Evolutionary conservation across 1,140 invertebrate genomes (phyloP).

Genomic region (Musca domestica): DNA sequence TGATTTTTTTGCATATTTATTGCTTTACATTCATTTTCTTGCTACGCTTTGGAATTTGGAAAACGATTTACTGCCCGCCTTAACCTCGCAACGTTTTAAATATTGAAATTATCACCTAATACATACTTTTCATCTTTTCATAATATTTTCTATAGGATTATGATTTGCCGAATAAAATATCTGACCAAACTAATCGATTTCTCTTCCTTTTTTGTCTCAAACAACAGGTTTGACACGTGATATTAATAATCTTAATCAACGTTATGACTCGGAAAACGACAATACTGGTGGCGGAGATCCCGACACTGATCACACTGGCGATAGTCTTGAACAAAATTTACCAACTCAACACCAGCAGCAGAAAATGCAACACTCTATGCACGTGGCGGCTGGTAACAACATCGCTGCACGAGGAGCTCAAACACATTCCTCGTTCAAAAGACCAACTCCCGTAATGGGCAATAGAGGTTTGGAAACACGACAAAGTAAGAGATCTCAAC

Average conservation of each 20-base stretch:
- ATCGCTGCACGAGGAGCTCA: conserved; percentile 41
- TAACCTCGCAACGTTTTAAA: background rate
- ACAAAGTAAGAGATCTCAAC: conserved; percentile 62
- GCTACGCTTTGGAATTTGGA: conserved; percentile 21
- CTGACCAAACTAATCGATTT: background rate
- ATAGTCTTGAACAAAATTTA: conserved; percentile 40
- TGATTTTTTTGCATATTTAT: background rate
- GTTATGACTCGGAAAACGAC: conserved; percentile 61
- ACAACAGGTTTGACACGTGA: conserved; percentile 44
- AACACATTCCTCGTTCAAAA: conserved; percentile 58
- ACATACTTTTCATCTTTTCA: conserved; percentile 26
- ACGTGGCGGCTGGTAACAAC: conserved; percentile 35
- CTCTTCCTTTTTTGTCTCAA: background rate
- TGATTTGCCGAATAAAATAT: background rate
- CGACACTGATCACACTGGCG: conserved; percentile 60
- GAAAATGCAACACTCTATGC: conserved; percentile 51
- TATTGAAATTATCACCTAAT: conserved; percentile 34
- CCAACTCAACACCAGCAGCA: conserved; percentile 27
- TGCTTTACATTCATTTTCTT: conserved; percentile 14
- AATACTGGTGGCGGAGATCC: conserved; percentile 61
- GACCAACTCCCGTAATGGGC: conserved; percentile 58
- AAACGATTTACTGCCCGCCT: background rate
- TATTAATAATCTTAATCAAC: conserved; percentile 46
- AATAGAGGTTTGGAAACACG: conserved; percentile 56
- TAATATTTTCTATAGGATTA: no score